Evolutionary conservation across 2,797 vertebrate genomes (phyloP), one percentile per base, ranked within the genome.

Genomic region (Cichlasoma orientale): DNA sequence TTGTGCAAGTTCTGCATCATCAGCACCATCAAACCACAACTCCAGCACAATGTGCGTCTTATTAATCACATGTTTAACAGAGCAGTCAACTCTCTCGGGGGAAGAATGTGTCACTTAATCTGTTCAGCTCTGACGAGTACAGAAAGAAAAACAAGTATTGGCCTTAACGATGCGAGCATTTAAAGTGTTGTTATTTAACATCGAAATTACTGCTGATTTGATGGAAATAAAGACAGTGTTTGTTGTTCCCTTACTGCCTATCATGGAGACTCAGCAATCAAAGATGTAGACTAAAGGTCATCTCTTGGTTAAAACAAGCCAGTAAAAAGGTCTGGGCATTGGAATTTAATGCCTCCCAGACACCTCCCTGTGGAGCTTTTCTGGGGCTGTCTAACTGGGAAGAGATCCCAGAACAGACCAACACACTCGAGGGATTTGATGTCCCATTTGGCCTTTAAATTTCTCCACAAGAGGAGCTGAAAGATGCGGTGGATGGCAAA

Each of bases 61-160:
- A 93, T 92, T 90, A 90, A 89, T 91, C 89, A 92, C 81, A 80
- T 79, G 86, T 91, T 89, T 86, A 92, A 87, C 91, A 91, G 91
- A 90, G 76, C 91, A 66, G 78, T 84, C 82, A 73, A 57, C 50
- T 84, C 63, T 57, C 90, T 84, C 8, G 11, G 72, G 92, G 81
- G 85, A 86, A 19, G 68, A 78, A 86, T 31, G 66, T 90, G 91
- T 92, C 91, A 91, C 82, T 84, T 84, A 27, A 88, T 90, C 79
- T 87, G 73, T 82, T 92, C 82, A 74, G 73, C 88, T 91, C 87
- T 90, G 88, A 90, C 80, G 78, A 85, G 27, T 16, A 69, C 38
- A 71, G 31, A 81, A 5, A 76, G 73, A 75, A 86, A 86, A 88
- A 85, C 70, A 85, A 68, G 56, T 56, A n/a, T 36, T 73, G 56